Base-by-base conservation (phyloP, 2,113 vertebrate species). In the Actinemys pallida region DNA sequence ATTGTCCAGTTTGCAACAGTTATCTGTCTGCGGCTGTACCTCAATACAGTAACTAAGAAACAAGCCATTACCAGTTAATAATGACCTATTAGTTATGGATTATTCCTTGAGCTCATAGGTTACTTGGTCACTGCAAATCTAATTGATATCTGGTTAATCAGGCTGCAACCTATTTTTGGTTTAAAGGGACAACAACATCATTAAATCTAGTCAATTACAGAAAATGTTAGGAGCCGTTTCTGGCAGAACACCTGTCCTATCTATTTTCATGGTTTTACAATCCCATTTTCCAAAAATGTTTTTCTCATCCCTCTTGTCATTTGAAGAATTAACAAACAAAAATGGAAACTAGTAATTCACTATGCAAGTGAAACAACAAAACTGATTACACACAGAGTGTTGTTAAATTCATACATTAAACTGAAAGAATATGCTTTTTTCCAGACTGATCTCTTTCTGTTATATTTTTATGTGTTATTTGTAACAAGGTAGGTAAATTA, bases 111-210 rank as follows among this genome's bases (percentile, higher is more conserved):
- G 12, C 52, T 78, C 83, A n/a, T 1, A 3, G 24, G n/a, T 84
- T 54, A 31, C 27, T 78, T 84, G 75, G 31, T 75, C 45, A 53
- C 49, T 39, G 22, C 0, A 49, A 2, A 83, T 3, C 24, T 25
- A 54, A 79, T 7, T 0, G 0, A 62, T 50, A 45, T 5, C 10
- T 0, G 0, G 13, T 47, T 79, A 1, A 35, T 45, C 5, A 75
- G 54, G 45, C 27, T 45, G 35, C 6, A 13, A 45, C 12, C 65
- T 76, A 45, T 76, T 42, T 76, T 12, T 76, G 72, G 72, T 76
- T 42, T 45, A 45, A 27, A 76, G 24, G 39, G 72, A 76, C 42
- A 76, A 12, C 39, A 45, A 12, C 69, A 75, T 76, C 69, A 75
- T 76, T 27, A 45, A 76, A 24, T 27, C 39, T 45, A 76, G 22